phyloP scores from a whole-genome alignment of 2,797 vertebrate species.

The Brotula barbata region DNA sequence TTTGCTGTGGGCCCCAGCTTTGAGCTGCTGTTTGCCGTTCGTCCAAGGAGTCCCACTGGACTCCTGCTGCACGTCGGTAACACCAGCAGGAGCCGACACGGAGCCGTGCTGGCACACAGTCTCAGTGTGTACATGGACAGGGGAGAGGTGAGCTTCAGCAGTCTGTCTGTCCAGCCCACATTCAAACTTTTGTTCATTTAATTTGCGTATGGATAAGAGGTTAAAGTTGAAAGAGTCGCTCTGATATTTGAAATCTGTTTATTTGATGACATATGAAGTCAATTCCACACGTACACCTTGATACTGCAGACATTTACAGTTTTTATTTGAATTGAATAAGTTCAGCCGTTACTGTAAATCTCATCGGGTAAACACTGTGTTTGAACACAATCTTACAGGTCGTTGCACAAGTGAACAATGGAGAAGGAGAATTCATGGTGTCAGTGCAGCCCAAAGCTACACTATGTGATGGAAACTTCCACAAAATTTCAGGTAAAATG shows the following conservation, averaged over 20 bases:
- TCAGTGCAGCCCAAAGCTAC: constrained; percentile 81
- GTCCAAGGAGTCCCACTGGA: constrained; percentile 81
- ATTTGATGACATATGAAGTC: too few species aligned
- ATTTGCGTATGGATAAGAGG: too few species aligned
- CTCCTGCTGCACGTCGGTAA: constrained; percentile 83
- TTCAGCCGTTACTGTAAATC: too few species aligned
- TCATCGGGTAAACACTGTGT: too few species aligned
- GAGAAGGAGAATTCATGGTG: constrained; percentile 79
- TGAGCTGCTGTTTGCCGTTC: constrained; percentile 85
- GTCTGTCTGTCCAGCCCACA: too few species aligned
- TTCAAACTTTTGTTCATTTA: too few species aligned
- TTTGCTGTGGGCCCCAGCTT: constrained; percentile 81
- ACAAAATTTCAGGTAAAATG: constrained; percentile 86
- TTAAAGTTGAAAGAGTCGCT: too few species aligned
- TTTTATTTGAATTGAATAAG: not conserved
- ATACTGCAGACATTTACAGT: too few species aligned
- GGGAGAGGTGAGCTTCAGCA: constrained; percentile 80
- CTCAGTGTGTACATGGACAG: constrained; percentile 84
- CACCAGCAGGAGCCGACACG: constrained; percentile 42
- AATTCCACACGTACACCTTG: too few species aligned
- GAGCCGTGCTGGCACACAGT: constrained; percentile 58
- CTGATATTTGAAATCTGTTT: too few species aligned
- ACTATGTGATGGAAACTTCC: constrained; percentile 87
- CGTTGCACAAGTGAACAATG: constrained; percentile 80
- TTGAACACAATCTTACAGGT: constrained; percentile 73